Base-by-base conservation (phyloP, 1,140 invertebrate species). In the Drosophila azteca region DNA sequence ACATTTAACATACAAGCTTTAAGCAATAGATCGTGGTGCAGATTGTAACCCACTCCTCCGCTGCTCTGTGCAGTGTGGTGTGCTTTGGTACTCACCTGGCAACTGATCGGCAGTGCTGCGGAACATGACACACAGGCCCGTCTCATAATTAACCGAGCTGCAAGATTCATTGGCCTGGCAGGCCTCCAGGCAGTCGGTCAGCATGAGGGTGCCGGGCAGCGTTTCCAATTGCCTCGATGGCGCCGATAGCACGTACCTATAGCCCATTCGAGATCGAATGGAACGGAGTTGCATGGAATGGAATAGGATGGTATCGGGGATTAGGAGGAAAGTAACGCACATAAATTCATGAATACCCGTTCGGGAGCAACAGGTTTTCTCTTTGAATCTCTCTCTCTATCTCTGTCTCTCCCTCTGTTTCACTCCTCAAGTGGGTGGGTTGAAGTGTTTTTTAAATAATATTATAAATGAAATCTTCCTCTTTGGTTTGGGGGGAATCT, bases 101-200 rank as follows among this genome's bases (percentile, higher is more conserved):
- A 96, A 94, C 92, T 95, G 95, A 92, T 97, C 96, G 76, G 97
- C 96, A 87, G 96, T 96, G 29, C 96, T 96, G 90, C 95, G 95
- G 94, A 98, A 98, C 51, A 98, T 94, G 68, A 98, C 97, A 93
- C 97, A 98, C 26, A 98, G 95, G 46, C 97, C 97, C 53, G 97
- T 98, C 93, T 98, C 97, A 93, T 97, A 98, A 94, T 98, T 98
- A 92, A 98, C 96, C 67, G 97, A 95, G 85, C 95, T 95, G 93
- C 97, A 98, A 76, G 95, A 95, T 92, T 96, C 95, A 93, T 98
- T 98, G 78, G 94, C 94, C 91, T 97, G 96, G 92, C 97, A 98
- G 77, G 95, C 95, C 92, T 97, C 96, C 65, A 98, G 94, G 93
- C 97, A 98, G 92, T 98, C 97, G 82, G 96, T 97, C 78, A 98